A percentile compares a stretch with the other conserved stretches of the same genome.
Conservation (phyloP, 2,797 vertebrate species). For the Muscicapa comitata region DNA sequence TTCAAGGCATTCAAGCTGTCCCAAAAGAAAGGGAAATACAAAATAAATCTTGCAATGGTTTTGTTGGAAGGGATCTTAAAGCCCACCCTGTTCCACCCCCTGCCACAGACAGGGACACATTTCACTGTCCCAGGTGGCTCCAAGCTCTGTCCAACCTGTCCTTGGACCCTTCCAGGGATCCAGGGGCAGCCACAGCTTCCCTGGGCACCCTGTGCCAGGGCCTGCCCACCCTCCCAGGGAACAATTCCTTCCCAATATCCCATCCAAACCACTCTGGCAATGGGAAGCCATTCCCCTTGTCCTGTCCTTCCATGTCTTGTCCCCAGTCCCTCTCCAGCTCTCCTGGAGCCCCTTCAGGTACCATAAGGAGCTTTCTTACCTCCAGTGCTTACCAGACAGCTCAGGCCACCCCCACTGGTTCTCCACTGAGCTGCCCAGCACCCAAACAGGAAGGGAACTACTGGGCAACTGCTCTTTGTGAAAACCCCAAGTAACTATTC, state of each 20-base stretch:
- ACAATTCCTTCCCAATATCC: neutral
- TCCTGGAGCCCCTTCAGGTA: neutral
- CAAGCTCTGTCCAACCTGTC: neutral
- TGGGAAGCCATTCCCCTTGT: neutral
- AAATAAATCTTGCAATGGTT: neutral
- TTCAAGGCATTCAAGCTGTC: neutral
- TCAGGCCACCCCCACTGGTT: neutral
- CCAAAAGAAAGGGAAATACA: neutral
- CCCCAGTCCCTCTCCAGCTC: neutral
- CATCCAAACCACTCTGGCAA: neutral
- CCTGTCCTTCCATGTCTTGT: neutral
- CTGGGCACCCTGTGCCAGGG: neutral
- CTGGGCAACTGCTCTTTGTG: neutral
- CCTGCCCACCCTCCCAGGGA: accelerated
- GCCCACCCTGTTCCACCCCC: neutral
- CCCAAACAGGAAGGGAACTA: neutral
- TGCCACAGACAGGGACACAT: neutral
- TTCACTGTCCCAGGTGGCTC: neutral
- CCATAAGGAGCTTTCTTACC: neutral
- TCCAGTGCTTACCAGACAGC: neutral
- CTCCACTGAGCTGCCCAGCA: neutral
- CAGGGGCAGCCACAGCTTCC: neutral
- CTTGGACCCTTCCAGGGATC: neutral
- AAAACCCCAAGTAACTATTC: neutral
- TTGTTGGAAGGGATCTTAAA: neutral